These are phyloP conservation scores for Olivierus martensii DNA, from an alignment of 1,140 invertebrate species.

Conservation along the genomic window DNA sequence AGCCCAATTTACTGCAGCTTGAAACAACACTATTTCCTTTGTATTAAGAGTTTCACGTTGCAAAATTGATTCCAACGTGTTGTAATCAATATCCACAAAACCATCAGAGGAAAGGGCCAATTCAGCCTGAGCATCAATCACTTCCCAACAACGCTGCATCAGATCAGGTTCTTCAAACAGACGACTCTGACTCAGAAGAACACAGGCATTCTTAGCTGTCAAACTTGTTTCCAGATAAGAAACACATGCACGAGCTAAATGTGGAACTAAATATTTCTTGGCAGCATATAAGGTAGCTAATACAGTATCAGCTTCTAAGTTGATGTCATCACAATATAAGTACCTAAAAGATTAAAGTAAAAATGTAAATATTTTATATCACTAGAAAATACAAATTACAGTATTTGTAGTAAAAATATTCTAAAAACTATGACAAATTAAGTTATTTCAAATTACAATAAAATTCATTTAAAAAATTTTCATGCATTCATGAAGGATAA, in stretches of 20 bases:
- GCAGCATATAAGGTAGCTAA: slow-evolving; percentile 77
- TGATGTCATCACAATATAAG: slow-evolving; percentile 91
- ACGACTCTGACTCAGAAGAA: slow-evolving; percentile 74
- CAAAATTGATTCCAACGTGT: slow-evolving; percentile 72
- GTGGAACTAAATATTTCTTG: slow-evolving; percentile 86
- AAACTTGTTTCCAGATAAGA: slow-evolving; percentile 82
- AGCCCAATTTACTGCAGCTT: slow-evolving; percentile 80
- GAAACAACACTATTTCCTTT: slow-evolving; percentile 76
- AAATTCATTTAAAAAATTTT: too few species aligned
- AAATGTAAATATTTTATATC: too few species aligned
- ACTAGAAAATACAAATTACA: too few species aligned
- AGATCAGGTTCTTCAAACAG: slow-evolving; percentile 83
- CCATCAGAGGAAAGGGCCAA: slow-evolving; percentile 85
- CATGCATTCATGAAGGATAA: too few species aligned
- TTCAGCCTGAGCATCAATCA: slow-evolving; percentile 83
- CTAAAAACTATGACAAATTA: too few species aligned
- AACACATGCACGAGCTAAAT: slow-evolving; percentile 75
- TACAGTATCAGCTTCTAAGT: slow-evolving; percentile 78
- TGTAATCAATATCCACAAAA: slow-evolving; percentile 79
- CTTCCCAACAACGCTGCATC: slow-evolving; percentile 89
- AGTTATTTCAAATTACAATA: too few species aligned
- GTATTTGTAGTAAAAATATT: too few species aligned
- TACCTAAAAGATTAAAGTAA: slow-evolving; percentile 60
- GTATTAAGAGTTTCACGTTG: slow-evolving; percentile 78
- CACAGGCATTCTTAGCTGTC: slow-evolving; percentile 81